Evolutionary conservation across 2,797 vertebrate genomes (phyloP).

Genomic region (Crax fasciolata): DNA sequence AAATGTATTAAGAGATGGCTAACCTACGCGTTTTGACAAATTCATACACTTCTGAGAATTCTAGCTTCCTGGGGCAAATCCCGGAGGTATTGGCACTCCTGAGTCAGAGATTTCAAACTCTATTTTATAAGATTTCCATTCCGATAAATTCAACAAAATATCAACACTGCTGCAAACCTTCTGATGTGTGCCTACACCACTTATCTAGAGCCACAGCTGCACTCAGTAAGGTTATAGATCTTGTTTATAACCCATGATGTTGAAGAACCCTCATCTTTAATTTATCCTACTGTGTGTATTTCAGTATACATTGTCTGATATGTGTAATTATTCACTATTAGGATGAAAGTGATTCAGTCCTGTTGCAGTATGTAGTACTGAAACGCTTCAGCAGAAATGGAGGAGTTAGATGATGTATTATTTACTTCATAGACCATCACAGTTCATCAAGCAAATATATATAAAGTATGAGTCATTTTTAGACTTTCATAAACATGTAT

Average conservation of each 20-base stretch:
- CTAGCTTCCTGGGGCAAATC: constrained; percentile 22
- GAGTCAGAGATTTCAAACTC: constrained; percentile 30
- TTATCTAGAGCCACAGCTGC: constrained; percentile 66
- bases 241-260: constrained; percentile 61
- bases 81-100: not conserved
- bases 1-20: not conserved
- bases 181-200: constrained; percentile 49
- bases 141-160: constrained; percentile 60
- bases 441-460: constrained; percentile 69
- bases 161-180: constrained; percentile 9
- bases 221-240: constrained; percentile 60
- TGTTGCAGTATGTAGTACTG: constrained; percentile 28
- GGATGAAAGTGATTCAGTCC: constrained; percentile 58
- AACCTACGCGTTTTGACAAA: constrained; percentile 18
- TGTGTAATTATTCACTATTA: constrained; percentile 69
- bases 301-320: constrained; percentile 60
- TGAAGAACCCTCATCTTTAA: constrained; percentile 70
- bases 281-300: constrained; percentile 66
- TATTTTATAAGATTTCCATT: constrained; percentile 47
- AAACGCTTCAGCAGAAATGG: constrained; percentile 62
- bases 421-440: constrained; percentile 64
- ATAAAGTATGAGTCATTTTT: constrained; percentile 67
- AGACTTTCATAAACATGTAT: constrained; percentile 65
- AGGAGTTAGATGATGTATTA: constrained; percentile 53
- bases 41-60: constrained; percentile 12